phyloP scores from a whole-genome alignment of 2,888 invertebrate genomes.

The Leucoma salicis region DNA sequence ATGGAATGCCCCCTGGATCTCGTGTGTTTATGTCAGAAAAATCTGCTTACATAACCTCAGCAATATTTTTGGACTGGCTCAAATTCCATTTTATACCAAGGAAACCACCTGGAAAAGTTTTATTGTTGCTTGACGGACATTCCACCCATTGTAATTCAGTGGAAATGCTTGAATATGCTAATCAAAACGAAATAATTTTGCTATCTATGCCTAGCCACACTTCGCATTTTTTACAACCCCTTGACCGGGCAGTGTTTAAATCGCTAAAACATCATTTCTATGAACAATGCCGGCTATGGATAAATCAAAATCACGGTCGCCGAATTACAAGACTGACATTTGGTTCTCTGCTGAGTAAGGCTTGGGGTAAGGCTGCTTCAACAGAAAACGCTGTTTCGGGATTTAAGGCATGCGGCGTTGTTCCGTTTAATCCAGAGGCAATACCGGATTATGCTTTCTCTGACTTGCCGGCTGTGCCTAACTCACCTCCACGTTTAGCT shows the following conservation, averaged over 20 bases:
- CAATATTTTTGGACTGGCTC: too few species aligned
- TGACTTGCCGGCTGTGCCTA: too few species aligned
- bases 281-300: slow-evolving; percentile 18
- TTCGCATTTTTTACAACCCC: slow-evolving; percentile 24
- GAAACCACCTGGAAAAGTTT: slow-evolving; percentile 8
- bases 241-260: slow-evolving; percentile 25
- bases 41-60: slow-evolving; percentile 13
- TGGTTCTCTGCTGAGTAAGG: slow-evolving; percentile 17
- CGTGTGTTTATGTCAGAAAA: slow-evolving; percentile 27
- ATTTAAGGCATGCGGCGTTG: slow-evolving; percentile 33
- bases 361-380: slow-evolving; percentile 21
- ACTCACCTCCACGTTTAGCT: too few species aligned
- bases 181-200: slow-evolving; percentile 23
- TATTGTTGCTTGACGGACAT: slow-evolving; percentile 9
- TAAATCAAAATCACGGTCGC: slow-evolving; percentile 14
- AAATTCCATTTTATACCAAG: slow-evolving; percentile 6
- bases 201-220: slow-evolving; percentile 21
- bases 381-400: slow-evolving; percentile 26
- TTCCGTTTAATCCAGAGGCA: slow-evolving; percentile 26
- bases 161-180: slow-evolving; percentile 8
- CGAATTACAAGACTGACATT: slow-evolving; percentile 14
- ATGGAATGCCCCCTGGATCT: slow-evolving; percentile 25
- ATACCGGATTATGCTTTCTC: neutral
- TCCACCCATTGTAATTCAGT: slow-evolving; percentile 5
- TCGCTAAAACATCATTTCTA: too few species aligned